These are phyloP conservation scores for Lymantria dispar DNA, from an alignment of 2,888 invertebrate species.

Conservation along the genomic window DNA sequence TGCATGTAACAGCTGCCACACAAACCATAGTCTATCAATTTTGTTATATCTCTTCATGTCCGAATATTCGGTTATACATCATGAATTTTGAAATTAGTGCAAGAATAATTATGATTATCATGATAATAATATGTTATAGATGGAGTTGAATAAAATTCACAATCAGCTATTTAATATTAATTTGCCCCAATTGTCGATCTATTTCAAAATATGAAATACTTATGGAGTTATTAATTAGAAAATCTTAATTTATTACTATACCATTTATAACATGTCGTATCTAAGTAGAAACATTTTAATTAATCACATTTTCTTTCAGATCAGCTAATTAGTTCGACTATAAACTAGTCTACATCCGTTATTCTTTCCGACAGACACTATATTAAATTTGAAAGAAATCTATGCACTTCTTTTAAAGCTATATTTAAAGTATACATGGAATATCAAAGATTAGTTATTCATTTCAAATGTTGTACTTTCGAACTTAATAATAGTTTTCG, in stretches of 20 bases:
- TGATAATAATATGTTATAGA: neutral
- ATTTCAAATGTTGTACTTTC: no score
- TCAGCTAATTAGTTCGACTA: slow-evolving; percentile 6
- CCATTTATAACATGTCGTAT: slow-evolving; percentile 4
- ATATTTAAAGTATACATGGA: neutral
- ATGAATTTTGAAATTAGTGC: slow-evolving; percentile 71
- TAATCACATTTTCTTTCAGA: slow-evolving; percentile 3
- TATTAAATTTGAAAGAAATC: no score
- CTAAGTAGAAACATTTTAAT: slow-evolving; percentile 4
- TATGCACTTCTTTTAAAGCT: neutral
- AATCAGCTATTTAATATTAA: neutral
- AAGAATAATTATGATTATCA: slow-evolving; percentile 41
- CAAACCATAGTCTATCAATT: slow-evolving; percentile 62
- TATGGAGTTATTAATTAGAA: neutral
- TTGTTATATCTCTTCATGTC: slow-evolving; percentile 44
- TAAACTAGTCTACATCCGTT: slow-evolving; percentile 4
- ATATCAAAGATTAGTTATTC: no score
- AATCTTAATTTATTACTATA: neutral
- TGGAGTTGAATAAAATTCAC: neutral
- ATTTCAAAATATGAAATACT: neutral
- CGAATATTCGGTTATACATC: slow-evolving; percentile 39
- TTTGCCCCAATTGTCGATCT: neutral
- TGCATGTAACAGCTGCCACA: slow-evolving; percentile 80
- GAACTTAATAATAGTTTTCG: no score
- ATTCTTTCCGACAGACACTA: neutral